phyloP scores from a whole-genome alignment of 2,113 vertebrate genomes.

The Tauraco erythrolophus region DNA sequence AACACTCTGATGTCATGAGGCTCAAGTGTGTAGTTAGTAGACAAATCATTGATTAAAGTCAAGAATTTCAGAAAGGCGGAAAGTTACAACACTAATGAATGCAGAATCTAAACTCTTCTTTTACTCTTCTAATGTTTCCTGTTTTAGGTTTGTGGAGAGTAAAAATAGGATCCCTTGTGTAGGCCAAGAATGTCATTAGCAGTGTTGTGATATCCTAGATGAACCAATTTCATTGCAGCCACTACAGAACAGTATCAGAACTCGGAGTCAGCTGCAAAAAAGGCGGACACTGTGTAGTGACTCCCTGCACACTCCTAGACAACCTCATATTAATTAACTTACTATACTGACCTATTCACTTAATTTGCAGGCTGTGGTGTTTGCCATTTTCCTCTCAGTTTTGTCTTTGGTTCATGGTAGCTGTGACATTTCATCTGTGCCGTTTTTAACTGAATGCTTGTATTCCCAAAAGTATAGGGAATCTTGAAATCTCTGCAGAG shows the following conservation, averaged over 20 bases:
- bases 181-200: background rate
- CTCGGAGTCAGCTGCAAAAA: background rate
- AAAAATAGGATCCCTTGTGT: background rate
- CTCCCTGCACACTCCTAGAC: background rate
- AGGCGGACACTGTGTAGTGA: background rate
- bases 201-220: background rate
- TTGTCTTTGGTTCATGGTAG: background rate
- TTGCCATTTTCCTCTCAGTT: background rate
- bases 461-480: background rate
- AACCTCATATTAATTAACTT: background rate
- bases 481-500: background rate
- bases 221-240: background rate
- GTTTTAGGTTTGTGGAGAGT: background rate
- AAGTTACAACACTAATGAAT: background rate
- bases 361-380: background rate
- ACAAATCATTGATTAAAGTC: background rate
- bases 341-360: accelerated
- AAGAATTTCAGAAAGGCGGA: background rate
- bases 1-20: background rate
- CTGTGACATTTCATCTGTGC: background rate
- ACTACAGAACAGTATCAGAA: background rate
- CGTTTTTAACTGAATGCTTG: background rate
- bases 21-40: background rate
- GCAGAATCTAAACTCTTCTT: background rate
- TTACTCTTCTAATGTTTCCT: background rate